Evolutionary conservation across 2,113 vertebrate genomes (phyloP), one percentile per base, ranked within the genome.

Genomic region (Serinus canaria): DNA sequence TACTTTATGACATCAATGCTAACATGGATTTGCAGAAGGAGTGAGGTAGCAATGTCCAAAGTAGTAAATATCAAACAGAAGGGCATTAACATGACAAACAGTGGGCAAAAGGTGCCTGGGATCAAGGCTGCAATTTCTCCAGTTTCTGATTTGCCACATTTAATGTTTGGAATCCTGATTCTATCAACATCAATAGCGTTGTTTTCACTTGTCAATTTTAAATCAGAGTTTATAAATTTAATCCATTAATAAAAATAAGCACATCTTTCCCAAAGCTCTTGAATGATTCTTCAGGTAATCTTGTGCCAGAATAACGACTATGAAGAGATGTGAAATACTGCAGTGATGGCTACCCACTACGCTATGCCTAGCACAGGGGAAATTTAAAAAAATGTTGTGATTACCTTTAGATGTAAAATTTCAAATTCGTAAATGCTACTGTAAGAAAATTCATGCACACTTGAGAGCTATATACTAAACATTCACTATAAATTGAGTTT

Each of bases 1-100:
- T 97, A 90, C 96, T 97, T 97, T 97, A 87, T 97, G 96, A 97
- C 96, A 97, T 97, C 97, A 95, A 2, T 92, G 96, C 94, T 92
- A 94, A 96, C 92, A 97, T 75, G 73, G 90, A 62, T 93, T 94
- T 95, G 80, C 88, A 87, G 80, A 92, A 95, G 87, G 62, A 96
- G 91, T 91, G 89, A 97, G 89, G 92, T 95, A 94, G 95, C 75
- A 66, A 91, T 95, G 96, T 96, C 96, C 92, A 95, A 95, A 96
- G 80, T 50, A 90, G 90, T 96, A 96, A 97, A 96, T 94, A 96
- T 94, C 94, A 96, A 87, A 94, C 95, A 95, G 78, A 89, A 92
- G 91, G 86, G 94, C 92, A 90, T 92, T 83, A 95, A 79, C 66
- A 68, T 77, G 72, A 85, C 81, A 95, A 92, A 92, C 63, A 90